Conservation (phyloP, 2,888 invertebrate genomes). For the Ferrisia virgata region DNA sequence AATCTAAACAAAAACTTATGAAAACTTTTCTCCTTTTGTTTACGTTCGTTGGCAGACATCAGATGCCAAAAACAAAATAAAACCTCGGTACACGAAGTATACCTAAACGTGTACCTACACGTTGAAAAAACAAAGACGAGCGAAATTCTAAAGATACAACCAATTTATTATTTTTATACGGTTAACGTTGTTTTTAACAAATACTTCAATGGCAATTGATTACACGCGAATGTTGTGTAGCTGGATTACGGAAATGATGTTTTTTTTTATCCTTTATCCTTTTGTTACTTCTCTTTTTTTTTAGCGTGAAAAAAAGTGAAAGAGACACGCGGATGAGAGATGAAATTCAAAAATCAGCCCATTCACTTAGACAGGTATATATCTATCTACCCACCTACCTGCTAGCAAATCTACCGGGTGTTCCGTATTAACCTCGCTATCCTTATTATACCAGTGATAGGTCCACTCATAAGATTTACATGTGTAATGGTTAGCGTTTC, state of each 20-base stretch:
- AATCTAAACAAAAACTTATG: not conserved
- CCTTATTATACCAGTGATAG: too few relatives aligned
- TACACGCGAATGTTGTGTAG: not conserved
- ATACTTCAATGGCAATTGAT: not conserved
- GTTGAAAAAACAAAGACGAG: not conserved
- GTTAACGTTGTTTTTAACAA: not conserved
- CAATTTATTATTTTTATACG: slow-evolving; percentile 11
- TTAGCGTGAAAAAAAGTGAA: not conserved
- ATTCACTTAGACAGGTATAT: too few relatives aligned
- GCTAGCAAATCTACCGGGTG: too few relatives aligned
- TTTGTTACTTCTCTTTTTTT: not conserved
- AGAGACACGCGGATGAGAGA: not conserved
- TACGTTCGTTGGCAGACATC: not conserved
- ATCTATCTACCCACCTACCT: too few relatives aligned
- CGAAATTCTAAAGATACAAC: not conserved
- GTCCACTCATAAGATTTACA: too few relatives aligned
- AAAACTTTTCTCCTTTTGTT: not conserved
- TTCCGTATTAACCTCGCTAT: too few relatives aligned
- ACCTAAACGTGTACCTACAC: not conserved
- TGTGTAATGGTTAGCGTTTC: too few relatives aligned
- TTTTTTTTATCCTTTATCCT: not conserved
- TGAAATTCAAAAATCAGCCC: not conserved
- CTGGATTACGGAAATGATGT: not conserved
- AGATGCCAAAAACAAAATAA: slow-evolving; percentile 6
- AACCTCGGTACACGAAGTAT: not conserved